Evolutionary conservation across 53 echinoderm and acorn worm genomes (phyloP).

Genomic region (Hippasteria phrygiana): DNA sequence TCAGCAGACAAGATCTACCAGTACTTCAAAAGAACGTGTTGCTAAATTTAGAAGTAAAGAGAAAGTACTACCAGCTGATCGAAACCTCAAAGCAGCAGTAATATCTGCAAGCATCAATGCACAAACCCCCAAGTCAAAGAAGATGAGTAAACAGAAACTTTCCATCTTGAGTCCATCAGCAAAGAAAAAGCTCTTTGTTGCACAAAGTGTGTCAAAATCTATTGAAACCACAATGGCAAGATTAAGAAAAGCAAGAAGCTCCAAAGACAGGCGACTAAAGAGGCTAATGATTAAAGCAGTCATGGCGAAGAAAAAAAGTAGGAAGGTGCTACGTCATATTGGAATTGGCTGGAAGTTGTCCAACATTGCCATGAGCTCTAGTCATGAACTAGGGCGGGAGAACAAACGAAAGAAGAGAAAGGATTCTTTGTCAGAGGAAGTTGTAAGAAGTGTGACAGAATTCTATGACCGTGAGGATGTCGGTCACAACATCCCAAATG

Average conservation of each 20-base stretch:
- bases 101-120: conserved; percentile 22
- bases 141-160: conserved; percentile 22
- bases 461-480: conserved; percentile 39
- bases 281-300: conserved; percentile 31
- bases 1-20: background rate
- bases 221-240: conserved; percentile 20
- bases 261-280: conserved; percentile 17
- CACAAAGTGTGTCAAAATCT: conserved; percentile 1
- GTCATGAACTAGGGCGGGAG: conserved; percentile 17
- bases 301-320: conserved; percentile 14
- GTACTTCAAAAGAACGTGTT: conserved; percentile 32
- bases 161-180: conserved; percentile 29
- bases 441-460: conserved; percentile 16
- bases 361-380: conserved; percentile 33
- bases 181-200: conserved; percentile 26
- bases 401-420: conserved; percentile 29
- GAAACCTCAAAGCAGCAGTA: conserved; percentile 34
- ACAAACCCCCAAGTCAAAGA: conserved; percentile 29
- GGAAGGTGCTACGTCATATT: conserved; percentile 23
- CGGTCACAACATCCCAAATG: conserved; percentile 40
- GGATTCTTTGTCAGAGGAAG: conserved; percentile 17
- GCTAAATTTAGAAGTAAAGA: conserved; percentile 18
- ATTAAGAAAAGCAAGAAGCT: conserved; percentile 35
- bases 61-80: conserved; percentile 17
- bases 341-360: conserved; percentile 36